Evolutionary conservation across 2,113 vertebrate species (phyloP).

Genomic region (Rhynchopsitta pachyrhyncha): DNA sequence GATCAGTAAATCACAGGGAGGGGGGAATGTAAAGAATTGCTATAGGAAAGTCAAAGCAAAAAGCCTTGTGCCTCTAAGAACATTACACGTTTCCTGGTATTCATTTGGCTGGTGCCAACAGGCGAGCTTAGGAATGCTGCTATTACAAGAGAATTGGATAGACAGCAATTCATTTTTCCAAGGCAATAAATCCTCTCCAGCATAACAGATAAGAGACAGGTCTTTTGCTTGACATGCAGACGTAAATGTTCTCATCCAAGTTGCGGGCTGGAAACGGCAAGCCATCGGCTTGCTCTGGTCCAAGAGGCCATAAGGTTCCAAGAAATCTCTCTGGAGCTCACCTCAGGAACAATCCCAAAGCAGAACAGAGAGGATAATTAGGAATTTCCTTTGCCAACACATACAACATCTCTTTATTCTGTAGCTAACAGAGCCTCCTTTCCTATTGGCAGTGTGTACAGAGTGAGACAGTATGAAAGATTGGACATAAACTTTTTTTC

Average conservation of each 20-base stretch:
- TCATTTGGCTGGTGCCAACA: not conserved
- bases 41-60: slow-evolving; percentile 19
- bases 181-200: slow-evolving; percentile 13
- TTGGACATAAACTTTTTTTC: not conserved
- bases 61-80: not conserved
- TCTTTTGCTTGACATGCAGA: not conserved
- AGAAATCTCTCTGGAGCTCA: slow-evolving; percentile 50
- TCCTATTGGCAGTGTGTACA: not conserved
- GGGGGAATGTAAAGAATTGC: not conserved
- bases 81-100: not conserved
- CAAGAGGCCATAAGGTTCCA: slow-evolving; percentile 33
- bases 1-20: not conserved
- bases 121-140: not conserved
- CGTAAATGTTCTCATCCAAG: not conserved
- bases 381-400: slow-evolving; percentile 40
- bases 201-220: not conserved
- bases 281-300: not conserved
- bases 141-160: slow-evolving; percentile 10
- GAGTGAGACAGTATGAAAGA: not conserved
- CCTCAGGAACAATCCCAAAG: slow-evolving; percentile 43
- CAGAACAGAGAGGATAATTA: slow-evolving; percentile 17
- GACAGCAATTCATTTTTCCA: not conserved
- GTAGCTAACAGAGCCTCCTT: not conserved
- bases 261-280: slow-evolving; percentile 18
- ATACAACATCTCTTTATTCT: slow-evolving; percentile 1